Conservation (phyloP, 2,113 vertebrate species). For the Syngnathoides biaculeatus region DNA sequence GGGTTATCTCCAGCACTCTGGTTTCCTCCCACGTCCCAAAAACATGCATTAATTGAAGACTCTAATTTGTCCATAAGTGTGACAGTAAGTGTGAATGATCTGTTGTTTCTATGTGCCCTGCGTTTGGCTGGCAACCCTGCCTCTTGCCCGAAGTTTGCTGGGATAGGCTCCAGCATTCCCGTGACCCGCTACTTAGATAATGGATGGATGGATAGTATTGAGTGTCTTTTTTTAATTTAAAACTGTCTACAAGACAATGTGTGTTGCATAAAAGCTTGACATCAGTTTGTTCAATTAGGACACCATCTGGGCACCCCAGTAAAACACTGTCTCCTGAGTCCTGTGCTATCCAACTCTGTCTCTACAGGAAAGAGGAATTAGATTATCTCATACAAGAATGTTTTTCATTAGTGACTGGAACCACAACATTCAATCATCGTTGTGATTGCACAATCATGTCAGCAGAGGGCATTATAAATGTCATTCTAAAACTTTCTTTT, state of each 20-base stretch:
- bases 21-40: too few species aligned
- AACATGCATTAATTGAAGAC: too few species aligned
- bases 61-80: too few species aligned
- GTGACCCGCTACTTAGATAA: too few species aligned
- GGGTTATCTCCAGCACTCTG: too few species aligned
- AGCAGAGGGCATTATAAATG: neutral
- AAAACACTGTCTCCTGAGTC: slow-evolving; percentile 51
- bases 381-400: neutral
- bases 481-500: slow-evolving; percentile 8
- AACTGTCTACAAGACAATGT: slow-evolving; percentile 15
- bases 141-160: too few species aligned
- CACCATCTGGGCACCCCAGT: slow-evolving; percentile 43
- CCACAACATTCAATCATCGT: neutral
- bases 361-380: neutral
- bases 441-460: neutral
- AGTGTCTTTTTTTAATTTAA: slow-evolving; percentile 3
- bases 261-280: slow-evolving; percentile 7
- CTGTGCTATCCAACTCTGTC: slow-evolving; percentile 22
- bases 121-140: too few species aligned
- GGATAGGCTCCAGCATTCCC: too few species aligned
- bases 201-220: too few species aligned
- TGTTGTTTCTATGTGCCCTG: too few species aligned
- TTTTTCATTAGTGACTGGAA: neutral
- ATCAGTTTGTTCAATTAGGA: slow-evolving; percentile 25
- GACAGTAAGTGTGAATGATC: too few species aligned